Conservation (phyloP, 2,888 invertebrate species). For the Anodontia alba region DNA sequence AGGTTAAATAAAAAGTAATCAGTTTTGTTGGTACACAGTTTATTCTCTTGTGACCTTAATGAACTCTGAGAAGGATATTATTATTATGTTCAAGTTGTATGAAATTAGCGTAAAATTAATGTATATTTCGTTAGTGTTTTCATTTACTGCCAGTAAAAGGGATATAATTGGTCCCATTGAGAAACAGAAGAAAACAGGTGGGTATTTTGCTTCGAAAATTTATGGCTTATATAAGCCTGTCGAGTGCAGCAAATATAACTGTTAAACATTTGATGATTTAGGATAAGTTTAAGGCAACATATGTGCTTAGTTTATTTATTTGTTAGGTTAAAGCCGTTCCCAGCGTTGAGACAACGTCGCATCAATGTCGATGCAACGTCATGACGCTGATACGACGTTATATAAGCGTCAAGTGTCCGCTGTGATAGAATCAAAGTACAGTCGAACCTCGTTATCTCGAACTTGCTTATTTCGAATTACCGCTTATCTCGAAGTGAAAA, state of each 20-base stretch:
- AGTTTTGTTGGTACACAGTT: neutral
- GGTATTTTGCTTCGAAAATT: neutral
- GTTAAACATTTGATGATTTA: too few relatives aligned
- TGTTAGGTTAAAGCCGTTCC: too few relatives aligned
- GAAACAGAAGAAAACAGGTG: neutral
- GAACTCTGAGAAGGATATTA: neutral
- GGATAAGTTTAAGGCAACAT: neutral
- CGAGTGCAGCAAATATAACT: neutral
- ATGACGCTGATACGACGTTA: too few relatives aligned
- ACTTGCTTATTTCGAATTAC: too few relatives aligned
- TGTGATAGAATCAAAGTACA: too few relatives aligned
- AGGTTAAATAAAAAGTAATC: neutral
- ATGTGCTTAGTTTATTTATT: too few relatives aligned
- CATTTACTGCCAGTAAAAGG: neutral
- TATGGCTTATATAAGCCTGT: neutral
- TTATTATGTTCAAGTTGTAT: neutral
- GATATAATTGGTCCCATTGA: neutral
- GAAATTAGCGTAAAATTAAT: neutral
- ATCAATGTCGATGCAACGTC: too few relatives aligned
- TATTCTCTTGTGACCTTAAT: neutral
- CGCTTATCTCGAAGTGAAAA: too few relatives aligned
- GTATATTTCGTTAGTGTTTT: neutral
- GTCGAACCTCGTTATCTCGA: too few relatives aligned
- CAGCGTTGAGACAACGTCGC: too few relatives aligned
- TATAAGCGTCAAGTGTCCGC: too few relatives aligned